Evolutionary conservation across 2,797 vertebrate species (phyloP), one percentile per base, ranked within the genome.

Genomic region (Paratrypauchen microcephalus): DNA sequence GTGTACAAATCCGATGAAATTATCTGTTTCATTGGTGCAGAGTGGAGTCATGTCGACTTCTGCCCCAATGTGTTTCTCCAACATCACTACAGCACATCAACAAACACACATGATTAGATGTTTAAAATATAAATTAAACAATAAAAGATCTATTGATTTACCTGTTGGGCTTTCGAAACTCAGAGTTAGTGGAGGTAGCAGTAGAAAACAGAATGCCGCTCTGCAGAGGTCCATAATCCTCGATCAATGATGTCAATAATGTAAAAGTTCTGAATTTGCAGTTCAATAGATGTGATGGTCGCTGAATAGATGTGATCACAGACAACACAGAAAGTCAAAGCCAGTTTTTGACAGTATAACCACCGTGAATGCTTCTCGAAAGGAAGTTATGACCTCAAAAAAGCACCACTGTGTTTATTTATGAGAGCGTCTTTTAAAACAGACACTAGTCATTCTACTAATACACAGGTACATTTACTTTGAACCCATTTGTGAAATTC

Each of bases 1-100:
- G 0, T 16, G 0, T 4, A 81, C 2, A 0, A 55, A 0, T 0
- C 0, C 0, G 15, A 81, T 56, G 2, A 0, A 0, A 4, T 16
- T 1, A 0, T 0, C 1, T 0, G 41, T 47, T 2, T 0, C 0
- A 8, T 76, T 73, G 56, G 0, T 8, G 60, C 77, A 84, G 7
- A 83, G 0, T 9, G 21, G 69, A 69, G 61, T 66, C 0, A 56
- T 6, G 30, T 69, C 28, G 45, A 52, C 39, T 58, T 28, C 56
- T 5, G 3, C 67, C 4, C 56, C 0, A 0, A 59, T 12, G 16
- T 23, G 74, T 66, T 77, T 80, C 23, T 68, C 47, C 13, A 39
- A 9, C 2, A 18, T 47, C 52, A 0, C 79, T 86, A 76, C 13
- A 72, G 67, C 0, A 9, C 8, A 57, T 18, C 13, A 57, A 24